Base-by-base conservation (phyloP, 2,888 invertebrate species). In the Xestia c-nigrum region DNA sequence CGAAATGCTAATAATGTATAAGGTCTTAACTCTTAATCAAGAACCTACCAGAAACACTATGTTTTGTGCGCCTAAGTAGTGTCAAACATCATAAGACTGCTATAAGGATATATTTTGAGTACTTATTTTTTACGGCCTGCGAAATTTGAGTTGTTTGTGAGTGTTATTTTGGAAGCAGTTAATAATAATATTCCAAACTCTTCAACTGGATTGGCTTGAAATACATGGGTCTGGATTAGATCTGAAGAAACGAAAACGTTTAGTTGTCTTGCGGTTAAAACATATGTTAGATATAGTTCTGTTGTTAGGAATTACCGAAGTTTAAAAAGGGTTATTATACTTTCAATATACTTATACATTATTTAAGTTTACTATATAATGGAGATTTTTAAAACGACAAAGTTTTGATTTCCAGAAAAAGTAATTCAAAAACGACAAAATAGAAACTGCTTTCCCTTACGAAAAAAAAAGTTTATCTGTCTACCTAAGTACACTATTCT, bases 1-100 rank as follows among this genome's bases (percentile, higher is more conserved):
- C 31, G 31, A 31, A 31, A 31, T 31, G 31, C 31, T 31, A 40
- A 5, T 76, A 40, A 76, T 76, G 61, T 76, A 47, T 24, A 61
- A 50, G 16, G 50, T 43, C 38, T 38, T 57, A 19, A 31, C 21
- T 43, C 38, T 38, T 47, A 19, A 31, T 43, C 46, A 47, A 19
- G 38, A 55, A 46, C 38, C n/a, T 74, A 46, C 38, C n/a, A 55
- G 55, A 31, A n/a, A 73, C 46, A 46, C 3, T 16, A 75, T 47
- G 6, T 38, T n/a, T 19, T 14, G 73, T n/a, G n/a, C 6, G 10
- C 6, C 38, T 38, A 38, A 57, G 19, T 21, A 55, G 55, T 55
- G 9, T 6, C 9, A 24, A n/a, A 46, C 19, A 46, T 24, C 16
- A 31, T 4, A 55, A 73, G 14, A 31, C n/a, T 9, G 12, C 5